phyloP scores from a whole-genome alignment of 2,888 invertebrate species.

The Operophtera brumata region DNA sequence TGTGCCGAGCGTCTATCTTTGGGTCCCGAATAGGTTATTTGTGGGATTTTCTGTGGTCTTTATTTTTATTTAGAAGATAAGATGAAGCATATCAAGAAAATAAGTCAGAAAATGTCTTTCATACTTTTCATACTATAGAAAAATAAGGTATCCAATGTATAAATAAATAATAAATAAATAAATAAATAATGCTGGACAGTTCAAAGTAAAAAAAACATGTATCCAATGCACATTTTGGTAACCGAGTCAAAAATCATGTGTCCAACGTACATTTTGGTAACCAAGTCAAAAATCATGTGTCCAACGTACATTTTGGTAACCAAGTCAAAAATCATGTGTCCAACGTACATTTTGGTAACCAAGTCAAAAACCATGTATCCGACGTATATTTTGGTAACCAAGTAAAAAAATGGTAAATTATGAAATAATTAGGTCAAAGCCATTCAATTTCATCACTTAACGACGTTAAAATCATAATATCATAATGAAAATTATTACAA shows the following conservation, averaged over 20 bases:
- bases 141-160: too few species aligned
- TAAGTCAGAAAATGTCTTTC: background rate
- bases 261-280: too few species aligned
- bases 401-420: background rate
- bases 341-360: too few species aligned
- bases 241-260: too few species aligned
- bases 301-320: too few species aligned
- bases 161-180: too few species aligned
- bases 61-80: background rate
- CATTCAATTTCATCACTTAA: background rate
- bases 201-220: too few species aligned
- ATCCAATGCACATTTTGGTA: too few species aligned
- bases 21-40: slow-evolving; percentile 22
- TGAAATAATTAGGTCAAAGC: background rate
- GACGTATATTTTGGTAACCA: background rate
- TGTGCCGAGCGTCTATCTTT: slow-evolving; percentile 14
- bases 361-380: background rate
- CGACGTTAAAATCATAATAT: background rate
- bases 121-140: background rate
- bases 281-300: too few species aligned
- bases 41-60: slow-evolving; percentile 16
- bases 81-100: background rate
- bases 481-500: too few species aligned
- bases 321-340: too few species aligned
- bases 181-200: too few species aligned